Evolutionary conservation across 1,140 invertebrate species (phyloP).

Genomic region (Homarus americanus): DNA sequence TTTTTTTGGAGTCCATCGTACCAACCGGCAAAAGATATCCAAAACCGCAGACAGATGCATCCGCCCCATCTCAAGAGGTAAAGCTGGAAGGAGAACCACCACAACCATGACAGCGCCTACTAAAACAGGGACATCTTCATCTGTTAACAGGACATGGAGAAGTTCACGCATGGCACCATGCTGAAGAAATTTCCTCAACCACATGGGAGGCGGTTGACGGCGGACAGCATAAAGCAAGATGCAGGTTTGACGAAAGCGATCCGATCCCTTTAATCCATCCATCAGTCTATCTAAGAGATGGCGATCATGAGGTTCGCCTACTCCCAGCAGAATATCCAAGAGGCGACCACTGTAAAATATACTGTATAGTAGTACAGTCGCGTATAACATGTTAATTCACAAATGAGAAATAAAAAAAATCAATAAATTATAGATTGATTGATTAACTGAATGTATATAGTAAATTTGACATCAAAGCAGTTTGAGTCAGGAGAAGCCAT

Average conservation of each 20-base stretch:
- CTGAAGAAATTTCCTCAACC: slow-evolving; percentile 47
- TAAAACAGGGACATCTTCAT: slow-evolving; percentile 55
- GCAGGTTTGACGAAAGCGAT: slow-evolving; percentile 63
- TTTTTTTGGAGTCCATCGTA: slow-evolving; percentile 72
- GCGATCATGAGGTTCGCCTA: slow-evolving; percentile 65
- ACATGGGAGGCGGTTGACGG: slow-evolving; percentile 49
- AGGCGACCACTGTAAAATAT: slow-evolving; percentile 59
- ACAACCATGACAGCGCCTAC: slow-evolving; percentile 65
- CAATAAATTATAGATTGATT: not conserved
- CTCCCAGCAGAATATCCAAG: slow-evolving; percentile 57
- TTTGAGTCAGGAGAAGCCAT: too few species aligned
- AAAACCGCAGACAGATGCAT: slow-evolving; percentile 52
- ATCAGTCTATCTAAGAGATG: slow-evolving; percentile 48
- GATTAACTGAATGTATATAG: too few species aligned
- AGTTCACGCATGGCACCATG: slow-evolving; percentile 59
- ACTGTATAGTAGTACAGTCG: not conserved
- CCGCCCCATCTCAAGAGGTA: slow-evolving; percentile 65
- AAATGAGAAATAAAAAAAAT: too few species aligned
- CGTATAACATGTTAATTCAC: too few species aligned
- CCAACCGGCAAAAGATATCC: slow-evolving; percentile 70
- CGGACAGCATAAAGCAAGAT: slow-evolving; percentile 58
- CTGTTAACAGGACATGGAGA: slow-evolving; percentile 21
- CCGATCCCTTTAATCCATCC: slow-evolving; percentile 47
- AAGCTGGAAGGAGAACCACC: slow-evolving; percentile 59
- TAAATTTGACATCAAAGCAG: too few species aligned